Conservation (phyloP, 2,888 invertebrate species). For the Automeris io region DNA sequence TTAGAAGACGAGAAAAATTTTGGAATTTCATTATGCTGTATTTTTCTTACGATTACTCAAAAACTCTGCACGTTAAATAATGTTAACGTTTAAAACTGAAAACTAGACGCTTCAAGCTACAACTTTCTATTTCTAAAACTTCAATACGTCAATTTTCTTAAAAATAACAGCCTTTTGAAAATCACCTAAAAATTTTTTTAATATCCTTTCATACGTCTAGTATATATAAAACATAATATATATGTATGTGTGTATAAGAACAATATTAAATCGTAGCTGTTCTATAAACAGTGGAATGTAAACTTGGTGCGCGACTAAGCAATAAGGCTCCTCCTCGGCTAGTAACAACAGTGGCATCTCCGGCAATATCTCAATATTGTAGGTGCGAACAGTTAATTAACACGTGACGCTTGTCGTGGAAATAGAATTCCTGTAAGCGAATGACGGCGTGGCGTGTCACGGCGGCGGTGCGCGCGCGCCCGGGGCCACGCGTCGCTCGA, state of each 20-base stretch:
- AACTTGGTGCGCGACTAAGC: conserved; percentile 35
- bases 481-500: conserved; percentile 33
- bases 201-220: neutral
- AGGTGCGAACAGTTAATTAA: conserved; percentile 75
- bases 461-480: conserved; percentile 54
- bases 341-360: conserved; percentile 71
- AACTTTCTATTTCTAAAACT: too few species aligned
- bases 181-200: conserved; percentile 9
- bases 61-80: too few species aligned
- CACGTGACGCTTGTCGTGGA: conserved; percentile 74
- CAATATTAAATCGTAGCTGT: conserved; percentile 4
- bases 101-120: too few species aligned
- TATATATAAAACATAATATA: neutral
- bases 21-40: too few species aligned
- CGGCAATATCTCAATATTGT: conserved; percentile 73
- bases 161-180: neutral
- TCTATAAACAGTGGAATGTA: conserved; percentile 3
- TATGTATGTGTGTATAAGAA: neutral
- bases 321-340: conserved; percentile 67
- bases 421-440: conserved; percentile 73
- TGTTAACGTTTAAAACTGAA: too few species aligned
- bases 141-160: too few species aligned
- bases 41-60: too few species aligned
- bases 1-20: too few species aligned
- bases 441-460: conserved; percentile 58